A percentile compares a stretch with the other conserved stretches of the same genome.
Conservation (phyloP, 1,140 invertebrate genomes). For the Archivesica marissinica region DNA sequence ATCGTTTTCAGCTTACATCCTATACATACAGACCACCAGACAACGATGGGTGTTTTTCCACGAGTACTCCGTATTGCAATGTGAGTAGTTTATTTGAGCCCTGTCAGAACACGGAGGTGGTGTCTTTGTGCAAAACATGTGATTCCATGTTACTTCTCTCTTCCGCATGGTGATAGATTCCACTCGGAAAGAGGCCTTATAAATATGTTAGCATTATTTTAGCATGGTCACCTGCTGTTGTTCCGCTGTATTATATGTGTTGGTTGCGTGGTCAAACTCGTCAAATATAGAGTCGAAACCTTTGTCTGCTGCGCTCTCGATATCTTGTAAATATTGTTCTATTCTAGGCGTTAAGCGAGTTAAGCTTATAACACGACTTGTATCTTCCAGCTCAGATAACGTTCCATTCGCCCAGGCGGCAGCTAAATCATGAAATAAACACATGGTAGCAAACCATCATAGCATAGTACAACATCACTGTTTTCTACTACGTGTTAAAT, state of each 20-base stretch:
- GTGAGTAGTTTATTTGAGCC: no score
- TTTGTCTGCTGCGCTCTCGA: background rate
- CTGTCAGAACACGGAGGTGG: no score
- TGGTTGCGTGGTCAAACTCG: conserved; percentile 12
- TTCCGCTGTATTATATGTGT: conserved; percentile 3
- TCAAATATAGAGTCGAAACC: conserved; percentile 30
- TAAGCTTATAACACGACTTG: conserved; percentile 5
- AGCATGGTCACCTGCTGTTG: background rate
- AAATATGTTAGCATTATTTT: no score
- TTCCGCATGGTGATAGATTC: no score
- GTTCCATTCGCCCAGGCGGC: conserved; percentile 41
- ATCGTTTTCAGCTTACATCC: no score
- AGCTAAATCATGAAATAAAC: background rate
- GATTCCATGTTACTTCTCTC: no score
- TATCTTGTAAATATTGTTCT: conserved; percentile 24
- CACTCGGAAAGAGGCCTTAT: no score
- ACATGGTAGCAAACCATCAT: background rate
- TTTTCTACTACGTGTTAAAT: no score
- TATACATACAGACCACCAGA: no score
- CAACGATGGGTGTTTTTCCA: background rate
- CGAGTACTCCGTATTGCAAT: background rate
- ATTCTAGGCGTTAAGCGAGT: background rate
- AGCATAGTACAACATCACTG: no score
- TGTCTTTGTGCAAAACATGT: no score
- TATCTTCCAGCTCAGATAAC: conserved; percentile 8